These are phyloP conservation scores for Megathymus violae DNA, from an alignment of 1,140 invertebrate genomes.

Conservation along the genomic window DNA sequence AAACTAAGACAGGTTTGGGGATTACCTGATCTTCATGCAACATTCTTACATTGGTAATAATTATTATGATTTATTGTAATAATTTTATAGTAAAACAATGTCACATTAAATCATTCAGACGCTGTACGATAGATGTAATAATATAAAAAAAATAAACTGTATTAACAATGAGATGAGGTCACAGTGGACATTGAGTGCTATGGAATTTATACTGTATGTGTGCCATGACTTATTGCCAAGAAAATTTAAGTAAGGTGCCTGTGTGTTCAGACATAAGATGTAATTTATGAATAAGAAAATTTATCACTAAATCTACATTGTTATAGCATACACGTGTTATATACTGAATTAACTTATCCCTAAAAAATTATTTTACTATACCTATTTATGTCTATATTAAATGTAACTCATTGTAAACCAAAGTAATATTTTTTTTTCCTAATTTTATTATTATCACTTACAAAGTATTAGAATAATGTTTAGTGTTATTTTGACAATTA, in stretches of 20 bases:
- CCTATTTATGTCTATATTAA: slow-evolving; percentile 19
- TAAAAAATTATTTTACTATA: slow-evolving; percentile 23
- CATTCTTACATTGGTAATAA: slow-evolving; percentile 29
- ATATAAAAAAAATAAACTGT: slow-evolving; percentile 6
- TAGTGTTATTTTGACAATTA: slow-evolving; percentile 40
- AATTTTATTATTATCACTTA: slow-evolving; percentile 35
- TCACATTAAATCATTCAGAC: slow-evolving; percentile 22
- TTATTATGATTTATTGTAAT: slow-evolving; percentile 58
- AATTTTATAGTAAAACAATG: slow-evolving; percentile 54
- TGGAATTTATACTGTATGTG: slow-evolving; percentile 48
- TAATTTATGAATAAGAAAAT: slow-evolving; percentile 44
- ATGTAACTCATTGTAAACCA: slow-evolving; percentile 65
- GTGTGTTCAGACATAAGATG: slow-evolving; percentile 72
- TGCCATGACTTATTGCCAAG: slow-evolving; percentile 75
- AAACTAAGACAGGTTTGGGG: no score
- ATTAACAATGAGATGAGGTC: slow-evolving; percentile 13
- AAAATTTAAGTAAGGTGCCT: slow-evolving; percentile 72
- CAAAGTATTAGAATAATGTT: slow-evolving; percentile 51
- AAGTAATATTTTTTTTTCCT: slow-evolving; percentile 58
- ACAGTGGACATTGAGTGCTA: slow-evolving; percentile 43
- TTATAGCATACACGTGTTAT: slow-evolving; percentile 24
- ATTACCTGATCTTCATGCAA: no score
- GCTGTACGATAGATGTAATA: slow-evolving; percentile 13
- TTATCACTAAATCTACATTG: slow-evolving; percentile 29
- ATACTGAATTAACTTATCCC: slow-evolving; percentile 4